Evolutionary conservation across 2,888 invertebrate genomes (phyloP).

Genomic region (Dolichomitus sp.): DNA sequence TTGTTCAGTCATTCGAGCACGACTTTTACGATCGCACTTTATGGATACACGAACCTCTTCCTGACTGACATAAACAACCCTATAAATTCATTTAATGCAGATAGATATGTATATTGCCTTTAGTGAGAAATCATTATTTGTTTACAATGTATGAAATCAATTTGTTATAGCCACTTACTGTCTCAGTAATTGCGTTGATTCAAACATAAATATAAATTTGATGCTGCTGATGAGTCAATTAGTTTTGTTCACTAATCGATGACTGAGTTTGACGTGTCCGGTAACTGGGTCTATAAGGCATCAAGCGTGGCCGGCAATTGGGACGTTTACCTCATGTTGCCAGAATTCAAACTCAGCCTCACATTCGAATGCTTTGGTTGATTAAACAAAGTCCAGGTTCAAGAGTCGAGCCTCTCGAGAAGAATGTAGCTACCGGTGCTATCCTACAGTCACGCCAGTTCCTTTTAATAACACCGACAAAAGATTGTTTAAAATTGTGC

Average conservation of each 20-base stretch:
- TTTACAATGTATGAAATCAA: neutral
- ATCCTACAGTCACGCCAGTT: neutral
- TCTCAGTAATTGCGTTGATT: too few relatives aligned
- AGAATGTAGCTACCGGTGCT: neutral
- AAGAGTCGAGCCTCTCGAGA: neutral
- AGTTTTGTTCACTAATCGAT: too few relatives aligned
- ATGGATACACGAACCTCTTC: neutral
- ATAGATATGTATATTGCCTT: neutral
- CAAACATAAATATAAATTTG: too few relatives aligned
- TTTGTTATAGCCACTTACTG: too few relatives aligned
- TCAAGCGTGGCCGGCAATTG: too few relatives aligned
- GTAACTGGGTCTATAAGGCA: too few relatives aligned
- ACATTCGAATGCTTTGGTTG: neutral
- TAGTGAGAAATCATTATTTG: neutral
- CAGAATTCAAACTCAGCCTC: too few relatives aligned
- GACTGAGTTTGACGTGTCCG: too few relatives aligned
- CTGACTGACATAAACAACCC: neutral
- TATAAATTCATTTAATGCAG: neutral
- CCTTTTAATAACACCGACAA: constrained; percentile 6
- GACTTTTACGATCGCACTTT: constrained; percentile 35
- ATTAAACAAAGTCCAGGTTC: neutral
- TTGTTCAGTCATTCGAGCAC: constrained; percentile 39
- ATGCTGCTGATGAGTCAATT: too few relatives aligned
- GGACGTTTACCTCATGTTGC: too few relatives aligned
- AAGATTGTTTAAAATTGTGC: constrained; percentile 20